Evolutionary conservation across 2,888 invertebrate species (phyloP).

Genomic region (Dolomedes plantarius): DNA sequence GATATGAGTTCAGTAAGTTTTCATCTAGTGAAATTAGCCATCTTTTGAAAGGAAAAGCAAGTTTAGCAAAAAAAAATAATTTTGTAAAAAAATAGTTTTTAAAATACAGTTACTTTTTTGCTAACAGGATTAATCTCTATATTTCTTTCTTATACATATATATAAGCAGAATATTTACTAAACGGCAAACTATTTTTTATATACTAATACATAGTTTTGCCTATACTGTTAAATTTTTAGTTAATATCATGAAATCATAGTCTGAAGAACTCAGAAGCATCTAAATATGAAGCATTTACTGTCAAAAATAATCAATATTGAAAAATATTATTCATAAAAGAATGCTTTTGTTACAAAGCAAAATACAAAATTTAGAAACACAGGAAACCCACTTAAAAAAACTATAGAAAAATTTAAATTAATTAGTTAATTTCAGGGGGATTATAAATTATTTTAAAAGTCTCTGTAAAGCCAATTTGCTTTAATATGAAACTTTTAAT

Average conservation of each 20-base stretch:
- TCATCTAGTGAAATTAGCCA: no score
- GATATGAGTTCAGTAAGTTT: no score
- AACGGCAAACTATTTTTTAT: neutral
- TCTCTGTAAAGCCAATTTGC: no score
- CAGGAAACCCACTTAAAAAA: neutral
- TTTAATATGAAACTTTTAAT: no score
- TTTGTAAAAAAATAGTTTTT: conserved; percentile 10
- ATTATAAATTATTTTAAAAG: no score
- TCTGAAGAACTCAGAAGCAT: no score
- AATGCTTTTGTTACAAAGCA: neutral
- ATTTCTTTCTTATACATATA: neutral
- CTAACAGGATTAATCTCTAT: neutral
- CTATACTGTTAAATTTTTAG: neutral
- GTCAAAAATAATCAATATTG: no score
- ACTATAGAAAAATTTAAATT: no score
- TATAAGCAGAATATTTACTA: neutral
- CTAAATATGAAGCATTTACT: no score
- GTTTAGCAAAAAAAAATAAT: no score
- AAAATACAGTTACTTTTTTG: neutral
- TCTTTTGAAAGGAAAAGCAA: no score
- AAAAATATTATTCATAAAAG: neutral
- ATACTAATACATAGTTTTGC: neutral
- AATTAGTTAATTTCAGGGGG: no score
- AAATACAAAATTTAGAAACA: conserved; percentile 4
- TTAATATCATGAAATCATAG: neutral